phyloP scores from a whole-genome alignment of 2,888 invertebrate genomes.

The Pteria penguin region DNA sequence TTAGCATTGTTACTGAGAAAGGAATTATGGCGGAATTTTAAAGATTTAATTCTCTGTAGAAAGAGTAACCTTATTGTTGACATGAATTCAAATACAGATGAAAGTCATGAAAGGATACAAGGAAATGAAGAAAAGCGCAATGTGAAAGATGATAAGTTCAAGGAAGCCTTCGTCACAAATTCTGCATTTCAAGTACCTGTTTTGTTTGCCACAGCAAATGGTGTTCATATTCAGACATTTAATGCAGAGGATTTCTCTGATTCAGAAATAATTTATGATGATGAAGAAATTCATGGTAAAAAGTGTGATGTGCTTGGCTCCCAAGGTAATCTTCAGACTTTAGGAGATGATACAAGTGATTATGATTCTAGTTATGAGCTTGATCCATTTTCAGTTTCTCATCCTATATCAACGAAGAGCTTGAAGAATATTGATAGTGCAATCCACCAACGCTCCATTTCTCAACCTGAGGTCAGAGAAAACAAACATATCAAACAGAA shows the following conservation, averaged over 20 bases:
- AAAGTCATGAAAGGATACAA: conserved; percentile 28
- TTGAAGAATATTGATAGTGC: conserved; percentile 41
- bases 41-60: conserved; percentile 71
- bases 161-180: conserved; percentile 44
- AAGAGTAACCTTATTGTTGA: conserved; percentile 72
- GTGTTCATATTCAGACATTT: conserved; percentile 68
- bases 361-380: conserved; percentile 72
- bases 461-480: conserved; percentile 61
- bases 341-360: conserved; percentile 74
- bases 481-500: conserved; percentile 6
- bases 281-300: conserved; percentile 49
- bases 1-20: conserved; percentile 69
- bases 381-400: conserved; percentile 71
- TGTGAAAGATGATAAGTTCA: conserved; percentile 46
- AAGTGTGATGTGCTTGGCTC: conserved; percentile 74
- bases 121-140: conserved; percentile 44
- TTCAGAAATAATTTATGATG: conserved; percentile 40
- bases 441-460: conserved; percentile 50
- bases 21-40: conserved; percentile 72
- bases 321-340: conserved; percentile 58
- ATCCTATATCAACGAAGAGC: conserved; percentile 65
- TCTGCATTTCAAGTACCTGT: conserved; percentile 71
- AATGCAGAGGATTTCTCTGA: conserved; percentile 46
- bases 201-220: conserved; percentile 75
- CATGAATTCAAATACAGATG: conserved; percentile 36